Evolutionary conservation across 2,888 invertebrate species (phyloP), one percentile per base, ranked within the genome.

Genomic region (Baccha elongata): DNA sequence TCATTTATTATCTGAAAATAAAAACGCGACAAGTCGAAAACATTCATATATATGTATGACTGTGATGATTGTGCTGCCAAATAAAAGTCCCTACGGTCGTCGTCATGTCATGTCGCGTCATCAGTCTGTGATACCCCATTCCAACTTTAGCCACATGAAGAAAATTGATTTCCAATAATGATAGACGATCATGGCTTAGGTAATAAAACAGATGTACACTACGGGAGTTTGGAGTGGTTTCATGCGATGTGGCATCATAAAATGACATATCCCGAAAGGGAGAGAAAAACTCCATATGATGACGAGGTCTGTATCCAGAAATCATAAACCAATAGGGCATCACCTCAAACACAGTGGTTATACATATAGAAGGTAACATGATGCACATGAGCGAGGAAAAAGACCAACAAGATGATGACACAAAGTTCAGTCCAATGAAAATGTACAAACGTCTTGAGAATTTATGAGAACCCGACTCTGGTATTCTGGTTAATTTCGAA

Each of bases 181-280:
- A 83, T 83, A 83, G 83, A 83, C 55, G 76, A 53, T 62, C 72
- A 64, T 64, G 42, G 72, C 53, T n/a, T 42, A 76, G 78, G 83
- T 83, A 83, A 83, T 83, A 83, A 83, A 76, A 83, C 83, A 83
- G 76, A 76, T 83, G 83, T 83, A 76, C 76, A 26, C 83, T 75
- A 62, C 72, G 64, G 68, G 83, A 62, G 62, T 76, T 67, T 42
- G 19, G n/a, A 60, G 15, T 40, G 58, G 37, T 21, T 50, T 21
- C 6, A 72, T 46, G 50, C 53, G 68, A 37, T 26, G 21, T 48
- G 26, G 29, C 42, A 67, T 35, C 52, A 26, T 52, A 52, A 55
- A 65, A 40, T 37, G 60, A 62, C 62, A 55, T 26, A 40, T 10
- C 26, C 15, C 23, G 15, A 15, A 13, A 46, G 29, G 1, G 37